Percentiles rank a stretch among this genome's conserved stretches.
These are phyloP conservation scores for Mimas tiliae DNA, from an alignment of 2,888 invertebrate genomes.

Conservation along the genomic window DNA sequence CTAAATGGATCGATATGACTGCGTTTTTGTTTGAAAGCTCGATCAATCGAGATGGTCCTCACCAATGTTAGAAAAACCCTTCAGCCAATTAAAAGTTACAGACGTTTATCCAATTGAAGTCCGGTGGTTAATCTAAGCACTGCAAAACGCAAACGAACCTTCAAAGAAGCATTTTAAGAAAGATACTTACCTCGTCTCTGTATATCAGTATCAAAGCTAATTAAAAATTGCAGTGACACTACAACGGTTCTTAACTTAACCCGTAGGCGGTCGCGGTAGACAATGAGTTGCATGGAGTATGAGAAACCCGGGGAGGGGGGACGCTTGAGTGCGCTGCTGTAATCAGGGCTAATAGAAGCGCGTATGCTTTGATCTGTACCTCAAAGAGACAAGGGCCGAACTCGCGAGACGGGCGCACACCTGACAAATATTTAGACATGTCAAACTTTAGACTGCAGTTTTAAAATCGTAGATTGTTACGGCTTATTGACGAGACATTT, in stretches of 20 bases:
- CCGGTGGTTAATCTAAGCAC: no score
- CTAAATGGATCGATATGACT: no score
- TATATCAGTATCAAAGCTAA: conserved; percentile 61
- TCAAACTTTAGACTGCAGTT: conserved; percentile 35
- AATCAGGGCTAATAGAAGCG: conserved; percentile 84
- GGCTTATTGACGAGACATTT: no score
- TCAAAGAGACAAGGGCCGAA: conserved; percentile 76
- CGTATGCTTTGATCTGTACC: conserved; percentile 80
- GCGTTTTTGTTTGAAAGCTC: no score
- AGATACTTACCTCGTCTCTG: neutral
- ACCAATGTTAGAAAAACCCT: no score
- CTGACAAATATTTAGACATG: conserved; percentile 48
- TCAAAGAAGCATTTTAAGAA: conserved; percentile 7
- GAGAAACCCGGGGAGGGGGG: conserved; percentile 37
- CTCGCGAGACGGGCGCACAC: conserved; percentile 54
- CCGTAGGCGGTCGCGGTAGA: conserved; percentile 56
- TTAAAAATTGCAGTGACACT: conserved; percentile 76
- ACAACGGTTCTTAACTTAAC: conserved; percentile 70
- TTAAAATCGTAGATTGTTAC: conserved; percentile 22
- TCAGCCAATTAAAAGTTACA: no score
- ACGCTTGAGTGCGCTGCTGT: conserved; percentile 64
- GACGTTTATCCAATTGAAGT: no score
- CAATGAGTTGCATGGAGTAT: conserved; percentile 56
- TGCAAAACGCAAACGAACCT: neutral
- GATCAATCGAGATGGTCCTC: no score